Percentiles rank a stretch among this genome's conserved stretches.
Conservation (phyloP, 2,888 invertebrate genomes). For the Brenthis daphne region DNA sequence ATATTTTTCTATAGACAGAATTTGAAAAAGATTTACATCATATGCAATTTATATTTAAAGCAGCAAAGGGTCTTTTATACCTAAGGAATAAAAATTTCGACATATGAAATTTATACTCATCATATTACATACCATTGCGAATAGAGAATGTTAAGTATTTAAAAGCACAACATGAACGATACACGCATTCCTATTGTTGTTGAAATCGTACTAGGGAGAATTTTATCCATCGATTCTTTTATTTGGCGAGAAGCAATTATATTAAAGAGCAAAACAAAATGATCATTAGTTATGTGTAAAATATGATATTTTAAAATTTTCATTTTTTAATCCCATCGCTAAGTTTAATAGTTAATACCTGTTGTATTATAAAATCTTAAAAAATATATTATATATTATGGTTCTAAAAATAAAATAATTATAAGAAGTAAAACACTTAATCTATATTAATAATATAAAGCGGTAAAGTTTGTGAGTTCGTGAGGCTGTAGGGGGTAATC, state of each 20-base stretch:
- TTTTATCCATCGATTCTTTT: slow-evolving; percentile 40
- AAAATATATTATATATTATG: too few relatives aligned
- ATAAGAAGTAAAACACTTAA: neutral
- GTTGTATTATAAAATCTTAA: too few relatives aligned
- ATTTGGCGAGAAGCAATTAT: slow-evolving; percentile 12
- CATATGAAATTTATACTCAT: slow-evolving; percentile 69
- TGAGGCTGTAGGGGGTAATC: too few relatives aligned
- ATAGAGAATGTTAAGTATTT: slow-evolving; percentile 69
- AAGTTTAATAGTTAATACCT: too few relatives aligned
- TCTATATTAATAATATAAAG: too few relatives aligned
- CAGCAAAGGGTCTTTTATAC: slow-evolving; percentile 53
- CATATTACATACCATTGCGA: slow-evolving; percentile 67
- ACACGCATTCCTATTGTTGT: slow-evolving; percentile 47
- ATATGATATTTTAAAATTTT: too few relatives aligned
- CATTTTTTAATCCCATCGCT: too few relatives aligned
- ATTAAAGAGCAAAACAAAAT: too few relatives aligned
- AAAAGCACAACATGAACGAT: slow-evolving; percentile 57
- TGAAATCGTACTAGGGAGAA: slow-evolving; percentile 56
- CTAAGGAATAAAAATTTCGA: slow-evolving; percentile 53
- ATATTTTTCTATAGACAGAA: neutral
- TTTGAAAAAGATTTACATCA: slow-evolving; percentile 13
- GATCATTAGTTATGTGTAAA: too few relatives aligned
- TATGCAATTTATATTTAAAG: slow-evolving; percentile 17
- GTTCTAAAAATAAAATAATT: too few relatives aligned
- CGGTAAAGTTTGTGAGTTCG: too few relatives aligned